Conservation (phyloP, 2,797 vertebrate genomes). For the Paguma larvata region DNA sequence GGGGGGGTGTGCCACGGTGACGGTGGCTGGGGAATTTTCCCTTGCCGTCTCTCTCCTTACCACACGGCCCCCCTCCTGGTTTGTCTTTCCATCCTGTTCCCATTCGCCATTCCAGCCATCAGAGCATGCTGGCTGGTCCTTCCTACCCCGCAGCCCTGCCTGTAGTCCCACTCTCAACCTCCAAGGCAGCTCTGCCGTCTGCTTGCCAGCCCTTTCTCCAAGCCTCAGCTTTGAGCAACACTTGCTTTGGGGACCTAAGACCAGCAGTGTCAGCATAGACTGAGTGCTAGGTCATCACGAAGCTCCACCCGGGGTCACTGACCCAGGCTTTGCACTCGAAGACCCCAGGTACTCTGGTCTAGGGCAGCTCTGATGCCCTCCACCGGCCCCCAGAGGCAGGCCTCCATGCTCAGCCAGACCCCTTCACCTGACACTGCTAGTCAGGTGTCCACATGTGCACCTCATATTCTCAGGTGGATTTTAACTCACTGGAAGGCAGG, state of each 20-base stretch:
- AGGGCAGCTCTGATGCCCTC: neutral
- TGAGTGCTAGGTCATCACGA: accelerated
- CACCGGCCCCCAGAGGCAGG: accelerated
- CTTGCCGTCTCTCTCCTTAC: accelerated
- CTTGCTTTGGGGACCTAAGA: too few relatives aligned
- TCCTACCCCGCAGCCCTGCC: neutral
- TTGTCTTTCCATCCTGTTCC: neutral
- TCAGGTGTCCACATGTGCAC: neutral
- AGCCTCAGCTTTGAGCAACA: too few relatives aligned
- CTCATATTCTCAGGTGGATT: neutral
- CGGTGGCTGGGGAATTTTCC: too few relatives aligned
- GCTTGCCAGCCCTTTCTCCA: too few relatives aligned
- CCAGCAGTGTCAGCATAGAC: accelerated
- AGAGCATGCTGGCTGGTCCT: accelerated
- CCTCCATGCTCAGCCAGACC: accelerated
- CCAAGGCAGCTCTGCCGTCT: neutral
- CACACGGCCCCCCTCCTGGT: neutral
- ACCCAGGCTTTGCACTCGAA: neutral
- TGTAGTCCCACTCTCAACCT: neutral
- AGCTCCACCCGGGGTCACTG: neutral
- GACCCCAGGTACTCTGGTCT: accelerated
- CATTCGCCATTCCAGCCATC: neutral
- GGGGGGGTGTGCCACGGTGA: accelerated
- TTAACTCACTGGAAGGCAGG: neutral
- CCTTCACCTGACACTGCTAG: neutral